Evolutionary conservation across 2,888 invertebrate genomes (phyloP).

Genomic region (Drosophila atripex): DNA sequence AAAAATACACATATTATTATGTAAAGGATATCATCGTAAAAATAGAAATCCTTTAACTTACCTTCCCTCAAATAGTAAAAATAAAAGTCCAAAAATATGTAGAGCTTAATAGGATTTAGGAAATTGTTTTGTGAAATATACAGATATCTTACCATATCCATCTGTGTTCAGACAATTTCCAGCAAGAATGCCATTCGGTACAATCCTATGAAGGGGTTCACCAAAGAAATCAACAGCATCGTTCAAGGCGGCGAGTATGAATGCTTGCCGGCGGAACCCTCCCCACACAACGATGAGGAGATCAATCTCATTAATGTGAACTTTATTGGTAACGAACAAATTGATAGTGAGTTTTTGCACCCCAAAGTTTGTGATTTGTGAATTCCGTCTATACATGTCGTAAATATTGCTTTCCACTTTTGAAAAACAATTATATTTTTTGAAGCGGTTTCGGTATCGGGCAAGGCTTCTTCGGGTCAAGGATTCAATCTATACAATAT

Average conservation of each 20-base stretch:
- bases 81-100: neutral
- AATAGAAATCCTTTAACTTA: neutral
- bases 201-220: constrained; percentile 82
- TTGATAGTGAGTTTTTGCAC: constrained; percentile 84
- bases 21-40: neutral
- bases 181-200: constrained; percentile 79
- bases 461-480: constrained; percentile 29
- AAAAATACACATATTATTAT: neutral
- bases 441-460: constrained; percentile 53
- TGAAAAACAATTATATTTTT: constrained; percentile 29
- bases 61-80: neutral
- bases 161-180: constrained; percentile 73
- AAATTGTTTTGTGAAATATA: neutral
- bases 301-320: constrained; percentile 61
- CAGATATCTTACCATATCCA: constrained; percentile 14
- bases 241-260: constrained; percentile 79
- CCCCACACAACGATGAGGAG: constrained; percentile 78
- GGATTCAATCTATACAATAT: constrained; percentile 13
- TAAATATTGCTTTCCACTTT: constrained; percentile 73
- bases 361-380: constrained; percentile 84
- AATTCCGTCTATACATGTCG: constrained; percentile 78
- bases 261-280: constrained; percentile 80
- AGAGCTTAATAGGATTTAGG: neutral
- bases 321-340: constrained; percentile 82
- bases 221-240: constrained; percentile 79